Base-by-base conservation (phyloP, 2,797 vertebrate species). In the Rhynchonycteris naso region DNA sequence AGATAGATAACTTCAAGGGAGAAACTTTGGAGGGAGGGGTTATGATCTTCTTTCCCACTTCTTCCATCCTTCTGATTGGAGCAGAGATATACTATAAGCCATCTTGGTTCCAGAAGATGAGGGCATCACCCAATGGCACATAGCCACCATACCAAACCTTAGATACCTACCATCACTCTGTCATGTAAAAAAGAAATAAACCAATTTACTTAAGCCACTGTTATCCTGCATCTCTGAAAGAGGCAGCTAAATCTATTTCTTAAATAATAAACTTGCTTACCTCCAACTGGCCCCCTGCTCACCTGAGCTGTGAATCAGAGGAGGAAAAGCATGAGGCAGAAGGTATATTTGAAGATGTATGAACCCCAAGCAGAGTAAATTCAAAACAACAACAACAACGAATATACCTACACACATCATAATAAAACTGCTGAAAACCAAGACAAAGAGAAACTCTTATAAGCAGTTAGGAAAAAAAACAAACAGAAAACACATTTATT, bases 371-470 rank as follows among this genome's bases (percentile, higher is more conserved):
- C 14, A 93, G 75, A 52, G 79, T 33, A 89, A 75, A 95, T 19
- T 52, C 15, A 86, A 91, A 91, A 88, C 88, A 91, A 94, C 43
- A 91, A 88, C 88, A 91, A 94, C 43, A 43, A 43, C 4, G 43
- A 43, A 43, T 43, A 43, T 43, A 81, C 30, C 22, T 22, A 59
- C 9, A 52, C 10, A 79, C 7, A 43, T 78, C n/a, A 26, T 65
- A 85, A 86, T 92, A 68, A 85, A 76, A 88, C 43, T 76, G 14
- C 21, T 78, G n/a, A 93, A 95, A 95, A 83, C 16, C 30, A 85
- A 86, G 26, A 78, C 47, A 91, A 88, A 90, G 33, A 96, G 28
- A 94, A 83, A 56, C 52, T 72, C 66, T 75, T 78, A 47, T 79
- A 86, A 52, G 47, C 47, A 78, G 58, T 52, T 12, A 89, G 61